Conservation (phyloP, 2,888 invertebrate species). For the Heterodera filipjevi region DNA sequence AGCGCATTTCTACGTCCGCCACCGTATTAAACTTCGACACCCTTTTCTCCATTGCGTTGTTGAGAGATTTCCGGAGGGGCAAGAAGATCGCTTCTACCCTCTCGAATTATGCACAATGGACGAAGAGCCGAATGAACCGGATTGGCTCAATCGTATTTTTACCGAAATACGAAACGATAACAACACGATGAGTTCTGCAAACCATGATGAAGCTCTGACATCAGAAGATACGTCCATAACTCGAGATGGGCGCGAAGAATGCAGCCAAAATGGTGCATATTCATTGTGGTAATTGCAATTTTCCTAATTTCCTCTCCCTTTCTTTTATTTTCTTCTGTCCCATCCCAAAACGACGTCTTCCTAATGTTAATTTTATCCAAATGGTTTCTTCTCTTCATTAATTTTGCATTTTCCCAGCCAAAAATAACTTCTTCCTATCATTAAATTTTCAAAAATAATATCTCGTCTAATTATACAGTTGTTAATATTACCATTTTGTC, state of each 20-base stretch:
- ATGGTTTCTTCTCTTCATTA: not conserved
- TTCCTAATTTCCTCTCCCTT: not conserved
- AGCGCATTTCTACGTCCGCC: conserved; percentile 20
- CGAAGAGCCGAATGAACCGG: not conserved
- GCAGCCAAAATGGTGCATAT: not conserved
- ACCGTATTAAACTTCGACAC: conserved; percentile 4
- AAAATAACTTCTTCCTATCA: not conserved
- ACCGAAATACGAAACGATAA: not conserved
- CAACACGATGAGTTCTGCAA: not conserved
- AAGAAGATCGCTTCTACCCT: conserved; percentile 1
- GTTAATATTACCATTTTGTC: not conserved
- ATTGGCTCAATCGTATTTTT: not conserved
- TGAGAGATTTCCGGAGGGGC: not conserved
- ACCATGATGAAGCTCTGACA: not conserved
- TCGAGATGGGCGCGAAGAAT: not conserved
- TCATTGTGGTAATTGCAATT: not conserved
- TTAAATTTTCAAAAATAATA: not conserved
- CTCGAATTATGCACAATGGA: not conserved
- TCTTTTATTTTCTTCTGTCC: not conserved
- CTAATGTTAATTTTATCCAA: not conserved
- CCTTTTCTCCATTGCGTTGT: conserved; percentile 13
- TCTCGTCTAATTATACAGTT: not conserved
- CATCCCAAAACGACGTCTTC: no score
- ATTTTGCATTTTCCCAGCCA: conserved; percentile 4
- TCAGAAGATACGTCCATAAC: not conserved